Evolutionary conservation across 2,113 vertebrate species (phyloP), one percentile per base, ranked within the genome.

Genomic region (Copsychus sechellarum): DNA sequence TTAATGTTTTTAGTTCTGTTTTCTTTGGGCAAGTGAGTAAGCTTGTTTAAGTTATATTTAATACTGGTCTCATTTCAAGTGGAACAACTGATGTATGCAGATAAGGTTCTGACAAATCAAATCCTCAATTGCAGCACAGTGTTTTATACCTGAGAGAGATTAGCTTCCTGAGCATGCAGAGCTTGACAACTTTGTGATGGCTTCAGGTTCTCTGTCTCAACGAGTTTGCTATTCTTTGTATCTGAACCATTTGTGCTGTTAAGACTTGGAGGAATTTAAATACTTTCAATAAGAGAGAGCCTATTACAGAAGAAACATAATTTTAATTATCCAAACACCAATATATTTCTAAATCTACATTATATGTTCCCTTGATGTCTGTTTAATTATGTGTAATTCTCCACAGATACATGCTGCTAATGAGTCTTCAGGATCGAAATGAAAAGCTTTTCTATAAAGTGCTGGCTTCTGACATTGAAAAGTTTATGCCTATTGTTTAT

Each of bases 401-500:
- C 71, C 71, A 93, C 97, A 99, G 99, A 97, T 99, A 99, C 45
- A 98, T 99, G 95, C 98, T 99, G 40, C 97, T 99, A 96, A 99
- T 99, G 99, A 98, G 98, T 86, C 99, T 99, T 95, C 99, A 99
- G 97, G 99, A 99, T 94, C 98, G 97, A 92, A 99, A 99, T 38
- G 99, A 99, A 97, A 99, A 99, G 94, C 98, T 99, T 34, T 99
- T 99, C 97, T 99, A 99, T 76, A 98, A 98, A 90, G 98, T 99
- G 62, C 97, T 99, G 45, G 92, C 96, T 56, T 99, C 98, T 86
- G 98, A 99, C 95, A 97, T 99, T 29, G 99, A 99, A 82, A 98
- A 96, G 95, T 99, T 99, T 95, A 99, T 99, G 99, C 99, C 99
- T 65, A 98, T 99, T 91, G 99, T 99, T 85, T 99, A 99, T 97